These are phyloP conservation scores for Perithous albicinctus DNA, from an alignment of 2,888 invertebrate species.

Conservation along the genomic window DNA sequence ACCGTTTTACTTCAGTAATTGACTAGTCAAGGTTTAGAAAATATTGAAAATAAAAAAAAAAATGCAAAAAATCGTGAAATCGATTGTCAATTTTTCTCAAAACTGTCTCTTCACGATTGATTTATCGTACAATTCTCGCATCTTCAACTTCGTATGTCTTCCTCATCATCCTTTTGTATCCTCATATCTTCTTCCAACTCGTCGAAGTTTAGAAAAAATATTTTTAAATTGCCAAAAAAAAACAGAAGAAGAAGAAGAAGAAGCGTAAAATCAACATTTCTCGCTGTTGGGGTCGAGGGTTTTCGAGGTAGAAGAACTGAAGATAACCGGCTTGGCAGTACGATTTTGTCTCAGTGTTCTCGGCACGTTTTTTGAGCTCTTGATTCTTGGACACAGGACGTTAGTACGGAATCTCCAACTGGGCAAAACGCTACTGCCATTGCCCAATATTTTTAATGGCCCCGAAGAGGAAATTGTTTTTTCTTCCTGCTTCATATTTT, in stretches of 20 bases:
- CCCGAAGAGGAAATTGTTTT: conserved; percentile 85
- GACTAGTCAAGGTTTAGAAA: conserved; percentile 30
- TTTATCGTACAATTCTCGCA: too few species aligned
- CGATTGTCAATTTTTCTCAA: too few species aligned
- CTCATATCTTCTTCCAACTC: too few species aligned
- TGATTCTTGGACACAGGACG: conserved; percentile 88
- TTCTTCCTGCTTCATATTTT: conserved; percentile 80
- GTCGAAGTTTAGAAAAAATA: conserved; percentile 14
- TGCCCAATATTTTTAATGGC: conserved; percentile 86
- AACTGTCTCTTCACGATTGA: too few species aligned
- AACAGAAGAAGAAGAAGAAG: not conserved
- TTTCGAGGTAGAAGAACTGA: conserved; percentile 4
- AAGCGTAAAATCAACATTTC: not conserved
- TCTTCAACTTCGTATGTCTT: too few species aligned
- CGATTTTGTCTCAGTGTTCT: conserved; percentile 55
- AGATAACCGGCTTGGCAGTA: conserved; percentile 34
- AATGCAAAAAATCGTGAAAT: conserved; percentile 28
- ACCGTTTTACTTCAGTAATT: not conserved
- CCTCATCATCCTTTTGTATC: too few species aligned
- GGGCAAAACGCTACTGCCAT: conserved; percentile 77
- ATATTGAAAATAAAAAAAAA: conserved; percentile 6
- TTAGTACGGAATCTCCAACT: conserved; percentile 85
- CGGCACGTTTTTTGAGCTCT: conserved; percentile 87
- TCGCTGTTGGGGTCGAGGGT: not conserved
- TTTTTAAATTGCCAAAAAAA: too few species aligned